Evolutionary conservation across 2,797 vertebrate genomes (phyloP).

Genomic region (Eupleurogrammus muticus): DNA sequence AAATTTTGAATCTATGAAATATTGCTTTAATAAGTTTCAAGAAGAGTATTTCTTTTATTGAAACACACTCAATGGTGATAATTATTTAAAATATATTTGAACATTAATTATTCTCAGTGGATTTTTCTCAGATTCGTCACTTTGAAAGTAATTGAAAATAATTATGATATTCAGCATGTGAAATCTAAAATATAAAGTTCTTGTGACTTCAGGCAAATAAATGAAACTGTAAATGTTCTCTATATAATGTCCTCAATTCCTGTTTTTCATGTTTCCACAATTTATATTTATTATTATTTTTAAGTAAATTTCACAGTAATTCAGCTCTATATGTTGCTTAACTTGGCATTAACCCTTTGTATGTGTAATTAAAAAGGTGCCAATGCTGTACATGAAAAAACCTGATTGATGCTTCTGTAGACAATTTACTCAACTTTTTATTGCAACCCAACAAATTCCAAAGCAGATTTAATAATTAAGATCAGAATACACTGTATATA

Average conservation of each 20-base stretch:
- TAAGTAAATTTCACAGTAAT: slow-evolving; percentile 57
- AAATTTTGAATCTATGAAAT: too few species aligned
- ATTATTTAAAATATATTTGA: neutral
- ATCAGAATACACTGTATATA: too few species aligned
- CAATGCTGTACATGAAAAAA: slow-evolving; percentile 19
- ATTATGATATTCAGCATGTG: too few species aligned
- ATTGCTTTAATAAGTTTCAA: too few species aligned
- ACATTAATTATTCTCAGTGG: neutral
- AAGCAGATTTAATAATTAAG: too few species aligned
- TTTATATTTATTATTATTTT: slow-evolving; percentile 59
- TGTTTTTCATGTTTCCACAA: slow-evolving; percentile 60
- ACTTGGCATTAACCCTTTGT: slow-evolving; percentile 30
- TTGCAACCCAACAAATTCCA: slow-evolving; percentile 4
- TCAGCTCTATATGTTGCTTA: slow-evolving; percentile 45
- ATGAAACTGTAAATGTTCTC: slow-evolving; percentile 39
- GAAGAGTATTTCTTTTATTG: neutral
- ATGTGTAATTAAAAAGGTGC: slow-evolving; percentile 16
- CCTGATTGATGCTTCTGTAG: slow-evolving; percentile 18
- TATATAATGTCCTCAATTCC: slow-evolving; percentile 39
- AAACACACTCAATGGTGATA: neutral
- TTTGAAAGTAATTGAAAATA: slow-evolving; percentile 46
- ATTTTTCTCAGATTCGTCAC: too few species aligned
- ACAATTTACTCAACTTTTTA: neutral
- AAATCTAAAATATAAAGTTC: too few species aligned
- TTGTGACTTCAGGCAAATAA: slow-evolving; percentile 17